phyloP scores from a whole-genome alignment of 2,888 invertebrate species.

The Catocala fraxini region DNA sequence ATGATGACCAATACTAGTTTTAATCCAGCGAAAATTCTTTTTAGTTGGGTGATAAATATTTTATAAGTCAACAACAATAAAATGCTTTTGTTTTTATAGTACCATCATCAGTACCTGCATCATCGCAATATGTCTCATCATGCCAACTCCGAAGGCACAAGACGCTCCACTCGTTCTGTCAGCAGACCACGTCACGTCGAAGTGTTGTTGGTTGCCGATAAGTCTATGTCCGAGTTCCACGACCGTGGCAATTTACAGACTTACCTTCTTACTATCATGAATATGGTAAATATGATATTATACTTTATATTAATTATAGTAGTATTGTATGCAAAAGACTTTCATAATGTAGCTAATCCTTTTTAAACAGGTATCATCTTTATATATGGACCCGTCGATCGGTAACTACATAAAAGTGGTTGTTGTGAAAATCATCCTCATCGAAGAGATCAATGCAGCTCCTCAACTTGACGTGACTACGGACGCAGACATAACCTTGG shows the following conservation, averaged over 20 bases:
- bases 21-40: too few species aligned
- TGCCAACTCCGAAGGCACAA: slow-evolving; percentile 37
- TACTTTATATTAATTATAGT: too few species aligned
- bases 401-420: slow-evolving; percentile 96
- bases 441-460: slow-evolving; percentile 89
- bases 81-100: slow-evolving; percentile 3
- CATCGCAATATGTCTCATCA: slow-evolving; percentile 53
- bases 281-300: slow-evolving; percentile 91
- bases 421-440: slow-evolving; percentile 94
- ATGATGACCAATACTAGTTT: too few species aligned
- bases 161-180: slow-evolving; percentile 88
- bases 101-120: slow-evolving; percentile 37
- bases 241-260: slow-evolving; percentile 94
- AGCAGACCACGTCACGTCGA: slow-evolving; percentile 94
- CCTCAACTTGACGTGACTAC: slow-evolving; percentile 91
- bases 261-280: slow-evolving; percentile 97
- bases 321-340: neutral
- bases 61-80: too few species aligned
- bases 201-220: slow-evolving; percentile 95
- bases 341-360: neutral
- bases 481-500: slow-evolving; percentile 94
- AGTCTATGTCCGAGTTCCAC: slow-evolving; percentile 95
- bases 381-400: slow-evolving; percentile 96
- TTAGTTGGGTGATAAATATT: too few species aligned
- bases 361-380: slow-evolving; percentile 88